phyloP scores from a whole-genome alignment of 2,113 vertebrate species.

The Dascyllus trimaculatus region DNA sequence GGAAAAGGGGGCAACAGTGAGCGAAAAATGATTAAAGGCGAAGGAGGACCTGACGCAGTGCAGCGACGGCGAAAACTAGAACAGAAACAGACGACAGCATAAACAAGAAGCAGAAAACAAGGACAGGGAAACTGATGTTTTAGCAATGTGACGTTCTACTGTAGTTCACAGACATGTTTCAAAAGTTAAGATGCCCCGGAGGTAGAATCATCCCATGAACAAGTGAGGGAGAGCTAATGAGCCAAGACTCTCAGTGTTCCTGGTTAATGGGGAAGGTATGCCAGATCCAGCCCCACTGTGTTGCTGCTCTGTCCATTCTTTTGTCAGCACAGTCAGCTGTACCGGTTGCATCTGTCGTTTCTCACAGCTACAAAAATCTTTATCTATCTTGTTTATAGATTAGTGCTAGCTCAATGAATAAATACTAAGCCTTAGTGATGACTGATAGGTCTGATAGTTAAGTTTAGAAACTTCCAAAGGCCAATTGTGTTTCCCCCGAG shows the following conservation, averaged over 20 bases:
- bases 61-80: slow-evolving; percentile 21
- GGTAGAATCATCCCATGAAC: neutral
- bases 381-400: neutral
- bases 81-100: slow-evolving; percentile 2
- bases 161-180: slow-evolving; percentile 7
- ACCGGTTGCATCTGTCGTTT: slow-evolving; percentile 1
- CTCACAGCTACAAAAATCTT: neutral
- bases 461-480: no score
- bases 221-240: slow-evolving; percentile 12
- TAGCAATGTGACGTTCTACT: slow-evolving; percentile 14
- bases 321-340: neutral
- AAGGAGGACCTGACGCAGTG: slow-evolving; percentile 5
- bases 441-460: no score
- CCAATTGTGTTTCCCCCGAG: no score
- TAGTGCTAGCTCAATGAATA: no score
- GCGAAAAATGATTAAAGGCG: slow-evolving; percentile 20
- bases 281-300: neutral
- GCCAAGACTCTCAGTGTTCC: slow-evolving; percentile 10
- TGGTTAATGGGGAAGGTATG: neutral
- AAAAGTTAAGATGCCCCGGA: neutral
- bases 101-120: neutral
- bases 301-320: neutral
- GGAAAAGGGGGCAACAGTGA: neutral
- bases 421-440: no score
- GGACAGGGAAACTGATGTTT: neutral